Conservation (phyloP, 2,113 vertebrate species). For the Bambusicola thoracicus region DNA sequence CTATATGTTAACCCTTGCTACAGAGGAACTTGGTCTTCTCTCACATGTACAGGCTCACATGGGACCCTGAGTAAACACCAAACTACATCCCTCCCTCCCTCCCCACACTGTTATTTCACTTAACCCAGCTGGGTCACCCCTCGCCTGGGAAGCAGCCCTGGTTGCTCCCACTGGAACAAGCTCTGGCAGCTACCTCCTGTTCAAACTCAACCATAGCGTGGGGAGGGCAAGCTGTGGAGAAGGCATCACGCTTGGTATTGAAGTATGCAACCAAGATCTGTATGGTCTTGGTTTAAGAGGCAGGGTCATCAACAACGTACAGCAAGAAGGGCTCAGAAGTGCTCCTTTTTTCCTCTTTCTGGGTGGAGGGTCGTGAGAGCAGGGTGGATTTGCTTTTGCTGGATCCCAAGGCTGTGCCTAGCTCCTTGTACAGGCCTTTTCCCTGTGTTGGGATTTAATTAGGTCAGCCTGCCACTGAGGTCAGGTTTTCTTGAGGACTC, state of each 20-base stretch:
- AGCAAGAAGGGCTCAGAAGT: neutral
- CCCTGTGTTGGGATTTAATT: neutral
- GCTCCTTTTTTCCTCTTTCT: neutral
- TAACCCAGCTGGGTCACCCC: neutral
- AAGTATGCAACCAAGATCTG: neutral
- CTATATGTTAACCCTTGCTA: neutral
- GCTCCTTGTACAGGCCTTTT: neutral
- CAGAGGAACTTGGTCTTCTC: neutral
- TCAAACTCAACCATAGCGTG: neutral
- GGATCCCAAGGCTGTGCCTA: neutral
- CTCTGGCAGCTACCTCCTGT: neutral
- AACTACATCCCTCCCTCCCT: neutral
- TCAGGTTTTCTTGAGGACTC: neutral
- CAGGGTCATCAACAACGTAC: neutral
- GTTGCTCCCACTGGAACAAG: neutral
- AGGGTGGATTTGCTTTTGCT: neutral
- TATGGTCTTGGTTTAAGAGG: neutral
- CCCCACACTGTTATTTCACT: neutral
- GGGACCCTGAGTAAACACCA: neutral
- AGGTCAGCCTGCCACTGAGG: neutral
- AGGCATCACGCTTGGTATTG: neutral
- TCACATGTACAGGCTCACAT: neutral
- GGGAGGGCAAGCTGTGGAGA: neutral
- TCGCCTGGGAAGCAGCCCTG: conserved; percentile 16
- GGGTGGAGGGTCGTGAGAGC: neutral